phyloP scores from a whole-genome alignment of 2,113 vertebrate species.

The Boulengeromyrus knoepffleri region DNA sequence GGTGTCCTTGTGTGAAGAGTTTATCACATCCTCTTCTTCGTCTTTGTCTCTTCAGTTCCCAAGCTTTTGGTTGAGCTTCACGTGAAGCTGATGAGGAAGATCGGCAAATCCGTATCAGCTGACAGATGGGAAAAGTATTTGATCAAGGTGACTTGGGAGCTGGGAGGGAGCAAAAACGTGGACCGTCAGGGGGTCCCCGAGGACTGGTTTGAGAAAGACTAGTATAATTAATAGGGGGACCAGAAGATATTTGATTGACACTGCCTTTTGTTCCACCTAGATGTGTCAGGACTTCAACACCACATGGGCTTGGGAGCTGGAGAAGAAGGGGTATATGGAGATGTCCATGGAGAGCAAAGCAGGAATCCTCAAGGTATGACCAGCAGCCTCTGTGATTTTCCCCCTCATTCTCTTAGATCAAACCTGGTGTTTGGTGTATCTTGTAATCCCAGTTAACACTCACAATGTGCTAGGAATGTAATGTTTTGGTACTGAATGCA shows the following conservation, averaged over 20 bases:
- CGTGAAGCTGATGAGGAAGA: constrained; percentile 92
- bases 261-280: constrained; percentile 50
- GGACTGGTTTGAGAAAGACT: not conserved
- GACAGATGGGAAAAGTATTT: constrained; percentile 98
- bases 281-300: constrained; percentile 93
- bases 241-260: not conserved
- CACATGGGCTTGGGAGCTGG: constrained; percentile 97
- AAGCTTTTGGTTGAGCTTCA: constrained; percentile 92
- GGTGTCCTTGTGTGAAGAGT: not conserved
- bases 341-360: constrained; percentile 92
- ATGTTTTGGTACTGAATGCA: not conserved
- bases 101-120: constrained; percentile 86
- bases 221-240: no score
- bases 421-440: not conserved
- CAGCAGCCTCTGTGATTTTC: not conserved
- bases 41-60: constrained; percentile 69
- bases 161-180: not conserved
- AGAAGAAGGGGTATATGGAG: constrained; percentile 91
- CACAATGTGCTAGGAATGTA: not conserved
- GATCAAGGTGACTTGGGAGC: constrained; percentile 71
- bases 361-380: constrained; percentile 84
- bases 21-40: not conserved
- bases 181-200: not conserved
- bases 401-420: not conserved
- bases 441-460: not conserved